phyloP scores from a whole-genome alignment of 2,797 vertebrate species.

The Denticeps clupeoides region DNA sequence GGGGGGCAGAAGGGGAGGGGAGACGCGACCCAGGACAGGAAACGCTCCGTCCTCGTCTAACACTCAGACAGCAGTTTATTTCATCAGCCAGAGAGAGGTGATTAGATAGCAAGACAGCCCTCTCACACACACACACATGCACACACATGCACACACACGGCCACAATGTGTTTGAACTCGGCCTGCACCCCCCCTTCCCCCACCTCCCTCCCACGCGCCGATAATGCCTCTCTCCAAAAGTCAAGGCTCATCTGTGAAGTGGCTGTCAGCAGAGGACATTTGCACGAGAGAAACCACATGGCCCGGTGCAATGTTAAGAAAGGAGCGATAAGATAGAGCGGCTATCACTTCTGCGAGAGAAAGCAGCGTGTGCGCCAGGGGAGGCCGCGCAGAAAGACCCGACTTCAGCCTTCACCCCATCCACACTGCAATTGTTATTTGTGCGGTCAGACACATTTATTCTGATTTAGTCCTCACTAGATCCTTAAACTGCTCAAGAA shows the following conservation, averaged over 20 bases:
- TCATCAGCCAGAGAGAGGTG: conserved; percentile 61
- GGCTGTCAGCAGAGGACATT: conserved; percentile 65
- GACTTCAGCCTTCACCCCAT: too few species aligned
- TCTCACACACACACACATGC: conserved; percentile 3
- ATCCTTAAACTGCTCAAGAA: conserved; percentile 30
- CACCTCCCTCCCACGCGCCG: conserved; percentile 43
- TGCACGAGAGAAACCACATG: conserved; percentile 54
- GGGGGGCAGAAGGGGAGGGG: too few species aligned
- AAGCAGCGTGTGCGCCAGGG: too few species aligned
- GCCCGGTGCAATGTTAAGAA: conserved; percentile 49
- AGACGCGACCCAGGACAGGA: conserved; percentile 58
- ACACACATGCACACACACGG: conserved; percentile 23
- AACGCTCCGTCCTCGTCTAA: conserved; percentile 70
- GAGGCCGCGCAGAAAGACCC: too few species aligned
- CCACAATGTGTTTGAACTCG: conserved; percentile 60
- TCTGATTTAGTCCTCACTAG: conserved; percentile 14
- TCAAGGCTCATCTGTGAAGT: conserved; percentile 60
- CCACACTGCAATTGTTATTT: too few species aligned
- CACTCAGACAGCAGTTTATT: conserved; percentile 67
- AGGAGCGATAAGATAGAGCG: conserved; percentile 32
- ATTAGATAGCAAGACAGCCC: conserved; percentile 50
- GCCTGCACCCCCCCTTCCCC: conserved; percentile 48
- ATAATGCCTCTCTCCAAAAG: conserved; percentile 39
- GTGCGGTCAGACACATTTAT: too few species aligned
- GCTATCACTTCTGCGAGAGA: conserved; percentile 19